Conservation (phyloP, 2,797 vertebrate species). For the Mareca penelope region DNA sequence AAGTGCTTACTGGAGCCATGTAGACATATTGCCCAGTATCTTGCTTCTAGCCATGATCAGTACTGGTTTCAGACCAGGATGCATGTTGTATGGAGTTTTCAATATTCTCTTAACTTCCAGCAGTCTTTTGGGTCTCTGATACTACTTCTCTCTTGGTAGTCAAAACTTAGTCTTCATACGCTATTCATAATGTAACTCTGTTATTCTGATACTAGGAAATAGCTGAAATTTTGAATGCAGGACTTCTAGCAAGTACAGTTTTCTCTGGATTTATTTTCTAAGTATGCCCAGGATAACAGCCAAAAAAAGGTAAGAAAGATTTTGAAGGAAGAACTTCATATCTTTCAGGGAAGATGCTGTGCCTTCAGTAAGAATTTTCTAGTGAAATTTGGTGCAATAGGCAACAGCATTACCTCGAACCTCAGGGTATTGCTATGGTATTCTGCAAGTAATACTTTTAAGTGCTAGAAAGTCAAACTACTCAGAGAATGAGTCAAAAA, state of each 20-base stretch:
- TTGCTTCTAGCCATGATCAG: neutral
- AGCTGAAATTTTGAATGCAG: neutral
- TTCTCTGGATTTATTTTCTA: neutral
- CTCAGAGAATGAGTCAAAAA: rapidly evolving
- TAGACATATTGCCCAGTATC: neutral
- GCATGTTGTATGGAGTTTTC: rapidly evolving
- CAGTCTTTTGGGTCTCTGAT: neutral
- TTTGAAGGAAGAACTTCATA: neutral
- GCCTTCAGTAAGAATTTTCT: neutral
- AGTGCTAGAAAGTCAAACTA: neutral
- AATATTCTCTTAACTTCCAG: neutral
- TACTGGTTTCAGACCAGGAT: neutral
- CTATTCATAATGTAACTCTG: no score
- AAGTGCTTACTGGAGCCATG: no score
- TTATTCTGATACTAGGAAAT: neutral
- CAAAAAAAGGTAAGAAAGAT: neutral
- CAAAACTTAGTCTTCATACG: neutral
- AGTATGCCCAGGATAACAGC: neutral
- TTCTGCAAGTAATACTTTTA: neutral
- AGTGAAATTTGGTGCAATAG: neutral
- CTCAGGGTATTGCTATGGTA: neutral
- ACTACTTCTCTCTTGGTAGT: no score
- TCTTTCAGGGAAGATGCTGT: neutral
- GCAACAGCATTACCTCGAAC: neutral
- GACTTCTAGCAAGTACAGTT: neutral